Evolutionary conservation across 30 jellyfish, hydroid and myxozoan species (phyloP), one percentile per base, ranked within the genome.

Genomic region (Chrysaora quinquecirrha): DNA sequence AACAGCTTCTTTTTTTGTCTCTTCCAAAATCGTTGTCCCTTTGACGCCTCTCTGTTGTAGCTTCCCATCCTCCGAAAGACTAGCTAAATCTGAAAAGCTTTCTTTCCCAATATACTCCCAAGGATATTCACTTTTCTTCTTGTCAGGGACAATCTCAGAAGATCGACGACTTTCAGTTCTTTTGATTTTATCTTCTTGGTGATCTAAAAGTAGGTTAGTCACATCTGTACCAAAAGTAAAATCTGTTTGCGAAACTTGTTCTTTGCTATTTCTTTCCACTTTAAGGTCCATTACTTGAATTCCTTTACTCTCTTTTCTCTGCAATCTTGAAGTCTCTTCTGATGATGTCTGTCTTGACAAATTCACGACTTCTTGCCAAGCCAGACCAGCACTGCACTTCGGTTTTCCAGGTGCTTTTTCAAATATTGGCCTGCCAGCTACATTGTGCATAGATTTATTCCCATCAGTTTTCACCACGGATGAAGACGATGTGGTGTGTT

Each of bases 221-320:
- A 70, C 92, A 69, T 58, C 85, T 10, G 47, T 56, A 14, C 60
- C 85, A 48, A 32, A 31, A 14, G 78, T 71, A 54, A 82, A 82
- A 38, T 82, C 92, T 22, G 92, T 82, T 46, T 82, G 92, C 2
- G 80, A 68, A 50, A 56, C 61, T 70, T 82, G 92, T 33, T 82
- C 92, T 69, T 70, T 82, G 35, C 49, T 82, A 80, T 49, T 33
- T 12, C 21, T 25, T 19, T 68, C 76, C 16, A 30, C 90, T 20
- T 20, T 38, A n/a, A n/a, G n/a, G n/a, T n/a, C n/a, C n/a, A n/a
- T n/a, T n/a, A n/a, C n/a, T n/a, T n/a, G n/a, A n/a, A n/a, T n/a
- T n/a, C n/a, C n/a, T n/a, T n/a, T n/a, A n/a, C n/a, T n/a, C n/a
- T n/a, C n/a, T n/a, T n/a, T n/a, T n/a, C n/a, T n/a, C n/a, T n/a